A percentile compares a stretch with the other conserved stretches of the same genome.
Evolutionary conservation across 2,888 invertebrate species (phyloP).

Genomic region (Agrochola lota): DNA sequence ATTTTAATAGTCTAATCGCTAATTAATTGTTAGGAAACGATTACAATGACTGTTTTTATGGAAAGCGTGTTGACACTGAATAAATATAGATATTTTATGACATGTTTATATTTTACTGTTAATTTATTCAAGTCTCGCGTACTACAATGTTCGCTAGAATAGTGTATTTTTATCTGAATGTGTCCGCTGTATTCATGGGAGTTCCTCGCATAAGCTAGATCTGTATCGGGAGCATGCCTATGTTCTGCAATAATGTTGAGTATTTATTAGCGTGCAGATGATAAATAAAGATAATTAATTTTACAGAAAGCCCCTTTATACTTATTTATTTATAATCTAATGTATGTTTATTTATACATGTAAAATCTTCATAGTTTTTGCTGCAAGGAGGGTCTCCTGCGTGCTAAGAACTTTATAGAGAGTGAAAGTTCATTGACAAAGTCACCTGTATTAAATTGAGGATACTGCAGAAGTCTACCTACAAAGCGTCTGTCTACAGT

Average conservation of each 20-base stretch:
- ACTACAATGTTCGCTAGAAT: constrained; percentile 46
- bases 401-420: constrained; percentile 1
- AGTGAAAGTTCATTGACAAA: constrained; percentile 37
- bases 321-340: constrained; percentile 53
- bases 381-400: neutral
- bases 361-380: neutral
- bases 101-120: constrained; percentile 58
- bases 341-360: neutral
- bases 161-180: constrained; percentile 52
- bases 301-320: constrained; percentile 27
- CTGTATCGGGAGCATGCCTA: constrained; percentile 47
- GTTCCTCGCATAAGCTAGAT: constrained; percentile 59
- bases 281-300: constrained; percentile 47
- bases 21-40: constrained; percentile 72
- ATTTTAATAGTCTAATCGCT: constrained; percentile 80
- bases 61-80: constrained; percentile 65
- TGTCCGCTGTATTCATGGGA: constrained; percentile 42
- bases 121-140: constrained; percentile 62
- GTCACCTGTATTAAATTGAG: constrained; percentile 17
- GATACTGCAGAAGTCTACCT: constrained; percentile 7
- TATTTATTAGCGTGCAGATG: constrained; percentile 52
- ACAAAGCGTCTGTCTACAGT: constrained; percentile 47
- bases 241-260: constrained; percentile 46
- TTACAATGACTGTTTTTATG: constrained; percentile 65
- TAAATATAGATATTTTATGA: constrained; percentile 64